phyloP scores from a whole-genome alignment of 2,888 invertebrate genomes.

The Scaptomyza polygonia region DNA sequence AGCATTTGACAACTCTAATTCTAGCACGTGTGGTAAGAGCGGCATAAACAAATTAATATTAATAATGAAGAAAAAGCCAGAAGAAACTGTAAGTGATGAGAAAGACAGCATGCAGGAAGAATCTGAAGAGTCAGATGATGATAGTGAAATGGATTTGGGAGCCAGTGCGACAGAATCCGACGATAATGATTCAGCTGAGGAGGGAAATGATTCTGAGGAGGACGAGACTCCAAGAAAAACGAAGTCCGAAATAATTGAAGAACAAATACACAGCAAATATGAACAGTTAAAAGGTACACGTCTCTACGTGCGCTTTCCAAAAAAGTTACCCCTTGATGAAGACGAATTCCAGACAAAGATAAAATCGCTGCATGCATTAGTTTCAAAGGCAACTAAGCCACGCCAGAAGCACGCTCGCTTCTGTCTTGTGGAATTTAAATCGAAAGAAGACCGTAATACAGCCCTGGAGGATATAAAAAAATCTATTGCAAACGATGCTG shows the following conservation, averaged over 20 bases:
- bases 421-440: slow-evolving; percentile 77
- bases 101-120: slow-evolving; percentile 29
- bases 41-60: slow-evolving; percentile 40
- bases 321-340: slow-evolving; percentile 70
- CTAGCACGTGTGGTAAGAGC: slow-evolving; percentile 39
- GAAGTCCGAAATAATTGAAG: slow-evolving; percentile 49
- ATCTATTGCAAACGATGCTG: slow-evolving; percentile 45
- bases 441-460: slow-evolving; percentile 71
- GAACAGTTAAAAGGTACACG: slow-evolving; percentile 75
- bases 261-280: slow-evolving; percentile 67
- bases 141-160: slow-evolving; percentile 50
- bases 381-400: slow-evolving; percentile 70
- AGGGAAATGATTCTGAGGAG: slow-evolving; percentile 17
- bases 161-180: slow-evolving; percentile 78
- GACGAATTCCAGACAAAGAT: slow-evolving; percentile 67
- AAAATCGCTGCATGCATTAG: slow-evolving; percentile 67
- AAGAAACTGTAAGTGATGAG: slow-evolving; percentile 25
- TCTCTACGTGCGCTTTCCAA: slow-evolving; percentile 77
- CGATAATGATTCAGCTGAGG: slow-evolving; percentile 5
- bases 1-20: slow-evolving; percentile 13
- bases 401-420: slow-evolving; percentile 81
- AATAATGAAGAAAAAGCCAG: slow-evolving; percentile 59
- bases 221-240: slow-evolving; percentile 30
- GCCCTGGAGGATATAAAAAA: slow-evolving; percentile 55
- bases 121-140: slow-evolving; percentile 33